Evolutionary conservation across 1,140 invertebrate species (phyloP), one percentile per base, ranked within the genome.

Genomic region (Trachymyrmex septentrionalis): DNA sequence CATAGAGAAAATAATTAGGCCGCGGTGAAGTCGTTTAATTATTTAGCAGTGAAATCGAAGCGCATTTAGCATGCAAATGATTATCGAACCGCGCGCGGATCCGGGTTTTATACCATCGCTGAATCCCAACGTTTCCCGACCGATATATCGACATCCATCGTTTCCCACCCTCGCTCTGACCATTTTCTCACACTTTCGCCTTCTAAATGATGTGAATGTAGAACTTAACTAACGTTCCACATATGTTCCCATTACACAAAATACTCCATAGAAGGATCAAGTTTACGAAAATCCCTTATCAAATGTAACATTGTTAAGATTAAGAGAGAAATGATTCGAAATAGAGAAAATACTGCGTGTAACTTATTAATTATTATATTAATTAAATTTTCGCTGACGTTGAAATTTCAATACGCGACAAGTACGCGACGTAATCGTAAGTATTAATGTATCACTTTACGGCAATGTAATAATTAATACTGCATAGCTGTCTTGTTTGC

Each of bases 11-110:
- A 91, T 90, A 92, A 92, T 92, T 92, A 88, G 88, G 84, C 88
- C 88, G 71, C 38, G 61, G 50, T 64, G 63, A 78, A 38, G 85
- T 61, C 84, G 86, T 90, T 93, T 91, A 92, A 92, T 91, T 92
- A 93, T 93, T 92, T 91, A 92, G 73, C 66, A 71, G 77, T 86
- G 88, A 91, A 88, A 92, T 92, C 91, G 92, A 92, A 93, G 80
- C 87, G 82, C 89, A 92, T 91, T 91, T 71, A 71, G 72, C 90
- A 93, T 93, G 92, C 90, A 93, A 93, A 93, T 91, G 80, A 87
- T 87, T 91, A 92, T 93, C 88, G 89, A 92, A 82, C 90, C 85
- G 85, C 77, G 85, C 86, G 84, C 86, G 90, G 30, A 44, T 50
- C 78, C 69, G 80, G 87, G 88, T 93, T 92, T 92, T 92, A 91